Evolutionary conservation across 2,113 vertebrate species (phyloP).

Genomic region (Halcyon malimbica): DNA sequence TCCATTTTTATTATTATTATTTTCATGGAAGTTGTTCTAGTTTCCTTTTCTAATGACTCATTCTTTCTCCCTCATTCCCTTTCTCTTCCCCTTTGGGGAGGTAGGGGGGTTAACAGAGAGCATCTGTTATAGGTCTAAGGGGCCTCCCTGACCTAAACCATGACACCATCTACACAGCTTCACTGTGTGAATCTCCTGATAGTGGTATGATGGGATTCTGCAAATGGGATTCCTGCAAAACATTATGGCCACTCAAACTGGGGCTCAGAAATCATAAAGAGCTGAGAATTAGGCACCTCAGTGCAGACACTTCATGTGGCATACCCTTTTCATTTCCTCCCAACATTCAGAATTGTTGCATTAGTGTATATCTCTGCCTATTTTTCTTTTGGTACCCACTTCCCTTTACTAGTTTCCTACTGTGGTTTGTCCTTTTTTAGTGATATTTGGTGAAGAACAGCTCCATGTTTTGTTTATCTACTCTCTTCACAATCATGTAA

Average conservation of each 20-base stretch:
- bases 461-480: background rate
- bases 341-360: background rate
- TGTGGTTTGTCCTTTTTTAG: background rate
- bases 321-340: background rate
- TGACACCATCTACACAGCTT: background rate
- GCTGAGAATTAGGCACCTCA: background rate
- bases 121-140: no score
- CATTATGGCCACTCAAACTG: background rate
- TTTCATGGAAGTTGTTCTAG: no score
- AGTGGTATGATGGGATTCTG: background rate
- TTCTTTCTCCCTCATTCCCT: no score
- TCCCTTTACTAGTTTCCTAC: background rate
- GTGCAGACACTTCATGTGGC: background rate
- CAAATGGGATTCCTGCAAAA: background rate
- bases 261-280: background rate
- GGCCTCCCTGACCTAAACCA: no score
- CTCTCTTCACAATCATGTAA: background rate
- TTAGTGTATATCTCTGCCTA: background rate
- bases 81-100: no score
- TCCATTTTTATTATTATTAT: no score
- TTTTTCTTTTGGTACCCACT: background rate
- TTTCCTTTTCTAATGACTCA: no score
- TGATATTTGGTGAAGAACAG: background rate
- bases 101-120: no score
- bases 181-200: background rate